Evolutionary conservation across 92 coral and sea anemone genomes (phyloP).

Genomic region (Bergia sp.): DNA sequence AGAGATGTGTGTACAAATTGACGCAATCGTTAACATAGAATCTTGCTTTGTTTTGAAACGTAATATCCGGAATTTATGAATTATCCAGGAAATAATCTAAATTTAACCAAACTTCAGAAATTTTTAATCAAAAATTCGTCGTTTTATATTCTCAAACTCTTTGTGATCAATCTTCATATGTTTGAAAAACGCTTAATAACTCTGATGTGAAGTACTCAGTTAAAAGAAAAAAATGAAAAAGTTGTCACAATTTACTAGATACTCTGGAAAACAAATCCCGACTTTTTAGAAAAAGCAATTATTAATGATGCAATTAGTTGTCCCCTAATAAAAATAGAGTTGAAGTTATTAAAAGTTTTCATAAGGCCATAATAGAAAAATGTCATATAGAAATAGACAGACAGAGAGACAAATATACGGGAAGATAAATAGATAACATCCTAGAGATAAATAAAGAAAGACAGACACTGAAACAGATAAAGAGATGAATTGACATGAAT

Average conservation of each 20-base stretch:
- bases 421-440: not conserved
- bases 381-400: not conserved
- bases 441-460: no score
- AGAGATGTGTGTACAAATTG: conserved; percentile 20
- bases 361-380: not conserved
- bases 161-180: not conserved
- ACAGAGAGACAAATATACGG: not conserved
- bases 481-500: no score
- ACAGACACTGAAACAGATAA: no score
- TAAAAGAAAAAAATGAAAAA: no score
- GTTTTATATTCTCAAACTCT: not conserved
- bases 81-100: conserved; percentile 24
- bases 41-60: conserved; percentile 6
- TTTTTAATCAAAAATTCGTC: not conserved
- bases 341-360: no score
- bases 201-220: not conserved
- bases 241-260: not conserved
- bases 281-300: not conserved
- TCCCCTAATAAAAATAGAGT: not conserved
- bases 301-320: not conserved
- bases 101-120: not conserved
- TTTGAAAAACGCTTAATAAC: not conserved
- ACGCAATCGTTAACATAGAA: not conserved
- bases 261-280: not conserved
- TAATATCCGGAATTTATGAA: conserved; percentile 11